Evolutionary conservation across 2,888 invertebrate species (phyloP), one percentile per base, ranked within the genome.

Genomic region (Troides oblongomaculatus): DNA sequence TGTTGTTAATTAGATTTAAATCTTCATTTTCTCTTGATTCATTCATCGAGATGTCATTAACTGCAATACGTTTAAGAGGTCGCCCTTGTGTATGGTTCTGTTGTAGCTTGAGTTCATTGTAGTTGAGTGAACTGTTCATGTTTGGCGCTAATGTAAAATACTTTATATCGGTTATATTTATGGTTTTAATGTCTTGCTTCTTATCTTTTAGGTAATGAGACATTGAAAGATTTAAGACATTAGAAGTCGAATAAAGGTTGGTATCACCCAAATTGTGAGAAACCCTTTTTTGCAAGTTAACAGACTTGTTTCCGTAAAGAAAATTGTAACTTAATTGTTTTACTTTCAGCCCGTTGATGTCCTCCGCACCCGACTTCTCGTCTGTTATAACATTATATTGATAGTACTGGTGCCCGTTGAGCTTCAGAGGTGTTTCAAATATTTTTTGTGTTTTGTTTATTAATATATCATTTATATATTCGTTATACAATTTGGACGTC

Each of bases 361-460:
- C 23, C 18, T 46, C 43, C 2, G 17, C 23, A 6, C 62, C 39
- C 1, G 39, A 39, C 8, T 60, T 66, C 46, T n/a, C 43, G 3
- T 63, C 66, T 63, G 66, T 64, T 2, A 66, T 53, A 53, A 70
- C 43, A 23, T 70, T 70, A 57, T 70, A 72, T 62, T 53, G 56
- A 21, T 62, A 62, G 17, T 65, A 70, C 53, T 59, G 60, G 23
- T 63, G 59, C 39, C 63, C 46, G 21, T 70, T 63, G 6, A 60
- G 63, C 18, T 61, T 39, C 25, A 53, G 39, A 39, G 64, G 25
- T 14, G 10, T 43, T 12, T 14, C 2, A 14, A 14, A 18, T 46
- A 30, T 57, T 56, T 60, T 66, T n/a, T 14, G 18, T 36, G 53
- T 21, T 39, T 53, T 8, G 14, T 39, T 43, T 18, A 30, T 14